Conservation (phyloP, 2,888 invertebrate genomes). For the Ypsolopha scabrella region DNA sequence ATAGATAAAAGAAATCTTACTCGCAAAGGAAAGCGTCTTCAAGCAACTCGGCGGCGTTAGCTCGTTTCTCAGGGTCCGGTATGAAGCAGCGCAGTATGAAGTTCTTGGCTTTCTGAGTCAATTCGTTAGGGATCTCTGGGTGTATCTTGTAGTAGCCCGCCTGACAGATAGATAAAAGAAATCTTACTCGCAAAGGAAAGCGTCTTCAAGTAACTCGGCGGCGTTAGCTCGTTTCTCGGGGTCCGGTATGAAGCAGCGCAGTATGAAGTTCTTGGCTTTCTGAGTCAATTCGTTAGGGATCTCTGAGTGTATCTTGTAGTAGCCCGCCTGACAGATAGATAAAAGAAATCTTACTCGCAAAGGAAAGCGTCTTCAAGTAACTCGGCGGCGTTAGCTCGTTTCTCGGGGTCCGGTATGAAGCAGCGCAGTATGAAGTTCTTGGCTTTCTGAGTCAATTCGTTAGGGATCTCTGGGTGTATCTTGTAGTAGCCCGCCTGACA, state of each 20-base stretch:
- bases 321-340: slow-evolving; percentile 40
- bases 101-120: slow-evolving; percentile 87
- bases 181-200: slow-evolving; percentile 77
- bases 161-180: slow-evolving; percentile 19
- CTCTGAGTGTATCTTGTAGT: slow-evolving; percentile 96
- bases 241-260: slow-evolving; percentile 94
- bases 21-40: slow-evolving; percentile 85
- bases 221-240: slow-evolving; percentile 90
- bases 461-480: slow-evolving; percentile 96
- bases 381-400: slow-evolving; percentile 87
- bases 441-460: slow-evolving; percentile 87
- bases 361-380: slow-evolving; percentile 91
- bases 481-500: slow-evolving; percentile 79
- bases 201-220: slow-evolving; percentile 89
- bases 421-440: slow-evolving; percentile 92
- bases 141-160: slow-evolving; percentile 89
- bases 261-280: slow-evolving; percentile 89
- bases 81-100: slow-evolving; percentile 96
- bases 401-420: slow-evolving; percentile 92
- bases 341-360: too few relatives aligned
- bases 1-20: too few relatives aligned
- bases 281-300: slow-evolving; percentile 92
- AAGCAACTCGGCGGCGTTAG: slow-evolving; percentile 88
- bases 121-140: slow-evolving; percentile 93
- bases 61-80: slow-evolving; percentile 88